Conservation (phyloP, 2,113 vertebrate genomes). For the Coptodon bakossiorum region DNA sequence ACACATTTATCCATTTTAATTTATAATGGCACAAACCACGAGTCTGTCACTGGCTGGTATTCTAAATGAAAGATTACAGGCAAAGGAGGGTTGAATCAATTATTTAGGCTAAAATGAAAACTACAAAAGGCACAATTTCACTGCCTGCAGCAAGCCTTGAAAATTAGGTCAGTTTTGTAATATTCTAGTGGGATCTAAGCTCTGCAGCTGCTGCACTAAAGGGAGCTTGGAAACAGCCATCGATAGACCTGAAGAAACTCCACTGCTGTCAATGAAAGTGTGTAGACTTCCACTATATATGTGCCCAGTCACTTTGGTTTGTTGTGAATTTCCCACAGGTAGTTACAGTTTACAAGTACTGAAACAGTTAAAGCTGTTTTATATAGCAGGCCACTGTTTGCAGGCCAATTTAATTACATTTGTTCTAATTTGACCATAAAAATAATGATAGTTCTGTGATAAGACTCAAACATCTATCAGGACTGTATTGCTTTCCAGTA, state of each 20-base stretch:
- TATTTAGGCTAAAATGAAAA: constrained; percentile 68
- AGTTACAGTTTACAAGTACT: background rate
- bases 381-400: background rate
- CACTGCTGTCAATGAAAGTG: background rate
- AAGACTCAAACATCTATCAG: background rate
- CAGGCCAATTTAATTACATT: background rate
- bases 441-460: background rate
- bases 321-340: background rate
- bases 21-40: constrained; percentile 27
- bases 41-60: constrained; percentile 25
- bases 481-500: background rate
- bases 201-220: constrained; percentile 38
- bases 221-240: constrained; percentile 6
- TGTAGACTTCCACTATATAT: background rate
- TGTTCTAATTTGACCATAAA: background rate
- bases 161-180: constrained; percentile 71
- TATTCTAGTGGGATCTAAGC: constrained; percentile 52
- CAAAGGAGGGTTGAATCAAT: constrained; percentile 60
- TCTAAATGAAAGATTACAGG: constrained; percentile 49
- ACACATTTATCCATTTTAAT: constrained; percentile 57
- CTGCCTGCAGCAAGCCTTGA: constrained; percentile 44
- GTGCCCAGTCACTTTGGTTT: background rate
- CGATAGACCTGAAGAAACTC: constrained; percentile 12
- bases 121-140: constrained; percentile 61
- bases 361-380: background rate